Evolutionary conservation across 2,113 vertebrate genomes (phyloP).

Genomic region (Stictonetta naevosa): DNA sequence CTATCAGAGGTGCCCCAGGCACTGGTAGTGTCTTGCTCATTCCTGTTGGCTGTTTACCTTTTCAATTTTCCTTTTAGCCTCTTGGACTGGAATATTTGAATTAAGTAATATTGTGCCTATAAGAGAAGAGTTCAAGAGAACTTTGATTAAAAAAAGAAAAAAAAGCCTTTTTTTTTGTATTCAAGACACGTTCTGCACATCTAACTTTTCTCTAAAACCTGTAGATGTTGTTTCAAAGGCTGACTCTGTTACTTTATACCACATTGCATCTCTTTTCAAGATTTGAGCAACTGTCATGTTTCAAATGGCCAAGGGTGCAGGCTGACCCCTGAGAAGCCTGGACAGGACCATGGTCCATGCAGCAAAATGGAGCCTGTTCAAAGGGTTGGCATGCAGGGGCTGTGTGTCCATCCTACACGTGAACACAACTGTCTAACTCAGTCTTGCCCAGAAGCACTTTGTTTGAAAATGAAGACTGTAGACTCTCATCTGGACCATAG

Average conservation of each 20-base stretch:
- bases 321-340: neutral
- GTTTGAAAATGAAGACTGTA: neutral
- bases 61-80: neutral
- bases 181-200: neutral
- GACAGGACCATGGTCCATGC: neutral
- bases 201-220: neutral
- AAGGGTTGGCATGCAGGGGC: neutral
- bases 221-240: neutral
- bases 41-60: neutral
- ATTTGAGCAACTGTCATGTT: neutral
- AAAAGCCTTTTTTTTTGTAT: neutral
- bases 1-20: neutral
- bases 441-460: neutral
- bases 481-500: neutral
- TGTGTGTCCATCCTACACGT: neutral
- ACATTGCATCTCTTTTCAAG: neutral
- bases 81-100: neutral
- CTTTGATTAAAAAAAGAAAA: neutral
- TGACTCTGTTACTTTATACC: neutral
- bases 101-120: neutral
- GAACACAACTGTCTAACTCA: neutral
- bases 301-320: neutral
- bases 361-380: neutral
- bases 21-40: neutral
- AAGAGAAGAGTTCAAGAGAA: neutral